phyloP scores from a whole-genome alignment of 2,888 invertebrate species.

The Apantesis nais region DNA sequence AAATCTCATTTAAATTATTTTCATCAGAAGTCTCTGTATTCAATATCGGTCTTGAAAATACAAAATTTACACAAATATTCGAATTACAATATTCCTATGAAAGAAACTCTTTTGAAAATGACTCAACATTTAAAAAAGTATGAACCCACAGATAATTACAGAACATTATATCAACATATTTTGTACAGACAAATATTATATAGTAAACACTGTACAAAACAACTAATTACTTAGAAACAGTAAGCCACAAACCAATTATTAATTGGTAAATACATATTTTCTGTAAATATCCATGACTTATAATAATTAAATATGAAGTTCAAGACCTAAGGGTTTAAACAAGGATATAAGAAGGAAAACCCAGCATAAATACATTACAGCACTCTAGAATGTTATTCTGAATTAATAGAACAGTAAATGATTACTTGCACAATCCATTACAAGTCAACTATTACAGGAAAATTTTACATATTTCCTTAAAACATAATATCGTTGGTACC shows the following conservation, averaged over 20 bases:
- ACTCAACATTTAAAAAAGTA: neutral
- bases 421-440: neutral
- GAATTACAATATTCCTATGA: no score
- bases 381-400: slow-evolving; percentile 29
- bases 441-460: slow-evolving; percentile 12
- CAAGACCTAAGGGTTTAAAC: slow-evolving; percentile 18
- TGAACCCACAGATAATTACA: neutral
- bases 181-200: neutral
- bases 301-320: slow-evolving; percentile 8
- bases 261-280: slow-evolving; percentile 7
- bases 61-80: neutral
- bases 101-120: neutral
- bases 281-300: slow-evolving; percentile 4
- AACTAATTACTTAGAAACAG: slow-evolving; percentile 7
- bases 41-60: neutral
- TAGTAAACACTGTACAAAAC: neutral
- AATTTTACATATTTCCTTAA: slow-evolving; percentile 17
- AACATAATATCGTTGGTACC: no score
- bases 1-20: neutral
- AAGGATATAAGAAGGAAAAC: slow-evolving; percentile 35
- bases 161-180: neutral
- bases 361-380: slow-evolving; percentile 27
- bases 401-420: slow-evolving; percentile 16
- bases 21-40: neutral
- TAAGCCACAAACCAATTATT: slow-evolving; percentile 13